These are phyloP conservation scores for Brachyalestes nurse DNA, from an alignment of 2,797 vertebrate species.

Conservation along the genomic window DNA sequence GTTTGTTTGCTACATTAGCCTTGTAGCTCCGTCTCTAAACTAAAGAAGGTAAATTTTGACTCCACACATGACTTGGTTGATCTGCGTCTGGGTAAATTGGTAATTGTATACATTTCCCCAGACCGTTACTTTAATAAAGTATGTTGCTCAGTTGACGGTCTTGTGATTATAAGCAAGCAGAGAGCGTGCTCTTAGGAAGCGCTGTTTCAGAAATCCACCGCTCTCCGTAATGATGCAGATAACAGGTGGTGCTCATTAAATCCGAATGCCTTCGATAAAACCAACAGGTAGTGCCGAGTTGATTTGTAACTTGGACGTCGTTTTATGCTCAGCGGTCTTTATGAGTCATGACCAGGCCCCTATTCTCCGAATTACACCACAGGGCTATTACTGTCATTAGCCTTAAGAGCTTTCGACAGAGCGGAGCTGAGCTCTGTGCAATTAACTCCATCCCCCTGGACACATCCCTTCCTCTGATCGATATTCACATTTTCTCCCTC, in stretches of 20 bases:
- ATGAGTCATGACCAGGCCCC: conserved; percentile 12
- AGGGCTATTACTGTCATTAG: conserved; percentile 15
- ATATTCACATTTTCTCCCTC: conserved; percentile 27
- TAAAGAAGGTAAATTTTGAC: no score
- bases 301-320: conserved; percentile 4
- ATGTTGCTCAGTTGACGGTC: neutral
- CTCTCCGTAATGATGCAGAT: neutral
- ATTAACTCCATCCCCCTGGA: conserved; percentile 29
- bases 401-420: conserved; percentile 25
- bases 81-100: no score
- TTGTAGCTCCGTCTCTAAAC: no score
- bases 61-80: no score
- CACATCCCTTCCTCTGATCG: conserved; percentile 27
- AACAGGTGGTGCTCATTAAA: conserved; percentile 16
- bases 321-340: conserved; percentile 18
- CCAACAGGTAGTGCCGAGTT: neutral
- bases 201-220: neutral
- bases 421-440: conserved; percentile 28
- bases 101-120: no score
- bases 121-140: no score
- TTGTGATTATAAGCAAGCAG: neutral
- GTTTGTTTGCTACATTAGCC: no score
- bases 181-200: neutral
- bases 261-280: neutral
- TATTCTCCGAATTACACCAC: conserved; percentile 13